Base-by-base conservation (phyloP, 2,888 invertebrate genomes). In the Tetheella fluctuosa region DNA sequence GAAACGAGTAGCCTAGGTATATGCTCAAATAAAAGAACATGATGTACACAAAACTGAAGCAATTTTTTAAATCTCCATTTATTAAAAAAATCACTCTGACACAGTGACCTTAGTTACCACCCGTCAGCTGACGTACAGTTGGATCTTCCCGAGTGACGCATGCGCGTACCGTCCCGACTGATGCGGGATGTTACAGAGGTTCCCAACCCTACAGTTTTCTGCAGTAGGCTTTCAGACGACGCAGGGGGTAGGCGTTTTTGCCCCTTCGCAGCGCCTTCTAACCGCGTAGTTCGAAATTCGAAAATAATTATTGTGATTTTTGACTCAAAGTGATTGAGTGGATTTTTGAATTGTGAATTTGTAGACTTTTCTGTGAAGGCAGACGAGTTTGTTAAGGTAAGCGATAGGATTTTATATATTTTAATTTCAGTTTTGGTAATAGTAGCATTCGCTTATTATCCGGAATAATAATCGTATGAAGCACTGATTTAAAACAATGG, bases 21-120 rank as follows among this genome's bases (percentile, higher is more conserved):
- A n/a, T n/a, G n/a, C n/a, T n/a, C n/a, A n/a, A n/a, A n/a, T n/a
- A n/a, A n/a, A n/a, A n/a, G n/a, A n/a, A n/a, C n/a, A n/a, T n/a
- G n/a, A n/a, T n/a, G n/a, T n/a, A n/a, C n/a, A n/a, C n/a, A n/a
- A n/a, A n/a, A n/a, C n/a, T n/a, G n/a, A n/a, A n/a, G n/a, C n/a
- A n/a, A n/a, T n/a, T n/a, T n/a, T n/a, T n/a, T n/a, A 48, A n/a
- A 48, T 48, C 15, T 23, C 23, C 23, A 34, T 20, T 37, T 13
- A 4, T 34, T 23, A 10, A 34, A 55, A 55, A 54, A 59, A 69
- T 63, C 64, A 69, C 70, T 76, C 71, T 89, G 89, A 90, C 91
- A 91, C 85, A 88, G 80, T 91, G 88, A 91, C 91, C 91, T 87
- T 86, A 88, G 82, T 83, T 80, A 73, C 79, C 80, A 77, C 69